Percentiles rank a stretch among this genome's conserved stretches.
These are phyloP conservation scores for Lagria hirta DNA, from an alignment of 2,888 invertebrate species.

Conservation along the genomic window DNA sequence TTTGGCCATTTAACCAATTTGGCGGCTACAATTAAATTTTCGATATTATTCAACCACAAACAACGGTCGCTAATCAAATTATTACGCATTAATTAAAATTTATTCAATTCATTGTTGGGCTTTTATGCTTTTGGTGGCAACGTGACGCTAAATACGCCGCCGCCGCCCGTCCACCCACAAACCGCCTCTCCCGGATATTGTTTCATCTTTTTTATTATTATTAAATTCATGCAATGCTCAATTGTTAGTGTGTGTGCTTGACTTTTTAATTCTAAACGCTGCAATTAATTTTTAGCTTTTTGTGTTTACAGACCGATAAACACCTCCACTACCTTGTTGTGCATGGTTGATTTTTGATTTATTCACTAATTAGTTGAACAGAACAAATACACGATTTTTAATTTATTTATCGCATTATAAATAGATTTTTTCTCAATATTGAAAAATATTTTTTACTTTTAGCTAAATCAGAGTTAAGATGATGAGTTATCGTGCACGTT, in stretches of 20 bases:
- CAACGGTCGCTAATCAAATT: constrained; percentile 50
- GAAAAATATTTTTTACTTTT: too few species aligned
- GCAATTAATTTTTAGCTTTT: constrained; percentile 21
- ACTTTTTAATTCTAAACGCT: constrained; percentile 14
- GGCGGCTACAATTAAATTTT: constrained; percentile 47
- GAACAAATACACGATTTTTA: too few species aligned
- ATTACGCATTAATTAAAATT: constrained; percentile 54
- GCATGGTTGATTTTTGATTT: too few species aligned
- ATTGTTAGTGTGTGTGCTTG: constrained; percentile 25
- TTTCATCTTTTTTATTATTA: constrained; percentile 14
- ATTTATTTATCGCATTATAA: too few species aligned
- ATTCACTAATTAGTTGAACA: too few species aligned
- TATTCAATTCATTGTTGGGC: constrained; percentile 46
- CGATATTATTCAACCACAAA: constrained; percentile 38
- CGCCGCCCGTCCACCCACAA: not conserved
- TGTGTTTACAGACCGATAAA: constrained; percentile 3
- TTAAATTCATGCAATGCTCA: constrained; percentile 15
- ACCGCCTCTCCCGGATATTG: constrained; percentile 16
- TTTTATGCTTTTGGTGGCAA: constrained; percentile 43
- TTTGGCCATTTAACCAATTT: constrained; percentile 40
- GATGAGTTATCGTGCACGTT: too few species aligned
- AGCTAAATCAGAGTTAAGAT: too few species aligned
- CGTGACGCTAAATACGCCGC: too few species aligned
- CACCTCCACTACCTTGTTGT: constrained; percentile 1
- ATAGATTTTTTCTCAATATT: too few species aligned